Conservation (phyloP, 2,797 vertebrate genomes). For the Sorex maritimensis region DNA sequence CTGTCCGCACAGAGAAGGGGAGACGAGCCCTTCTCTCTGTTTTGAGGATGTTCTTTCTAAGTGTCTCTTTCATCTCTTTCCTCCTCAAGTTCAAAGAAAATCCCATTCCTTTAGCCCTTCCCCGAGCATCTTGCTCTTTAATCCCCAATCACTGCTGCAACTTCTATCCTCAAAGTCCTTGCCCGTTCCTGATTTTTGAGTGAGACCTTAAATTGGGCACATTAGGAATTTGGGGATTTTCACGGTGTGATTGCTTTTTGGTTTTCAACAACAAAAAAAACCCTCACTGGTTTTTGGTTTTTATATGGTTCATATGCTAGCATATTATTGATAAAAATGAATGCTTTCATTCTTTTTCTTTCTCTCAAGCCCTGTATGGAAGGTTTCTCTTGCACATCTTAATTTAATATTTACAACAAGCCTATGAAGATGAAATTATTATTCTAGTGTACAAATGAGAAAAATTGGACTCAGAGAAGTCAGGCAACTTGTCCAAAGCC, state of each 20-base stretch:
- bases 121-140: conserved; percentile 50
- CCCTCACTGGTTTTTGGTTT: neutral
- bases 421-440: neutral
- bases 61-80: conserved; percentile 13
- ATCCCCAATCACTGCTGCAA: conserved; percentile 57
- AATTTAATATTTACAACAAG: conserved; percentile 29
- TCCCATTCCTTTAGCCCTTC: neutral
- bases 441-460: neutral
- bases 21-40: neutral
- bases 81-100: conserved; percentile 52
- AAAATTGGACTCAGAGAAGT: conserved; percentile 5
- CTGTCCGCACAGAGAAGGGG: neutral
- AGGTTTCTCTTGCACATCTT: neutral
- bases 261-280: neutral
- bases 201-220: conserved; percentile 70
- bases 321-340: conserved; percentile 37
- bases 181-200: conserved; percentile 65
- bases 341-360: neutral
- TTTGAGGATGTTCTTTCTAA: conserved; percentile 15
- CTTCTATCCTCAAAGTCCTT: conserved; percentile 70
- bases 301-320: conserved; percentile 43
- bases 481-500: conserved; percentile 3
- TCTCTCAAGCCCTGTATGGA: neutral
- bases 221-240: conserved; percentile 54
- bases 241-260: conserved; percentile 57